Evolutionary conservation across 2,797 vertebrate genomes (phyloP).

Genomic region (Lycodopsis pacificus): DNA sequence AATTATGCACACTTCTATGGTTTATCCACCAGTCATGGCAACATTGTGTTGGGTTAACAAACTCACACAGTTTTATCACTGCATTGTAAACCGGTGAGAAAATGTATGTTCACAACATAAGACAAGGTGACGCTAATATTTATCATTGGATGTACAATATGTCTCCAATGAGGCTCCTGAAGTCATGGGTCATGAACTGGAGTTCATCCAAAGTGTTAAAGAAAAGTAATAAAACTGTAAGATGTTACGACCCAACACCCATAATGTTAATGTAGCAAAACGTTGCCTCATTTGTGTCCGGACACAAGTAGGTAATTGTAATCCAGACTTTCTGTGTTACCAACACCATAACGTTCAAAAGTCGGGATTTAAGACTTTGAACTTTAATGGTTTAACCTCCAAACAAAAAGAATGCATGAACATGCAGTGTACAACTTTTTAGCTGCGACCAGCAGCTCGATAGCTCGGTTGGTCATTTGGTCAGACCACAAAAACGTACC

Average conservation of each 20-base stretch:
- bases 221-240: slow-evolving; percentile 58
- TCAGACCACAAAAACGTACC: neutral
- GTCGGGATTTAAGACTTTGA: neutral
- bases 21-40: neutral
- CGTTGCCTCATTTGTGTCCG: slow-evolving; percentile 49
- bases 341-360: no score
- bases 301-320: slow-evolving; percentile 23
- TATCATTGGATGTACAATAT: neutral
- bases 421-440: neutral
- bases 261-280: slow-evolving; percentile 49
- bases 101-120: neutral
- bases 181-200: slow-evolving; percentile 43
- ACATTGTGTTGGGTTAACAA: neutral
- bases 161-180: slow-evolving; percentile 22
- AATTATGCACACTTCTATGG: neutral
- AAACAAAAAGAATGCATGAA: neutral
- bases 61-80: neutral
- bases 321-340: neutral
- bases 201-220: slow-evolving; percentile 44
- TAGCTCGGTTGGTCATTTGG: neutral
- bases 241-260: slow-evolving; percentile 39
- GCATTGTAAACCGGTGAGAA: neutral
- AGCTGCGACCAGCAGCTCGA: neutral
- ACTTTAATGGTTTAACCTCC: neutral
- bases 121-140: neutral